Base-by-base conservation (phyloP, 2,888 invertebrate species). In the Amblyjoppa fuscipennis region DNA sequence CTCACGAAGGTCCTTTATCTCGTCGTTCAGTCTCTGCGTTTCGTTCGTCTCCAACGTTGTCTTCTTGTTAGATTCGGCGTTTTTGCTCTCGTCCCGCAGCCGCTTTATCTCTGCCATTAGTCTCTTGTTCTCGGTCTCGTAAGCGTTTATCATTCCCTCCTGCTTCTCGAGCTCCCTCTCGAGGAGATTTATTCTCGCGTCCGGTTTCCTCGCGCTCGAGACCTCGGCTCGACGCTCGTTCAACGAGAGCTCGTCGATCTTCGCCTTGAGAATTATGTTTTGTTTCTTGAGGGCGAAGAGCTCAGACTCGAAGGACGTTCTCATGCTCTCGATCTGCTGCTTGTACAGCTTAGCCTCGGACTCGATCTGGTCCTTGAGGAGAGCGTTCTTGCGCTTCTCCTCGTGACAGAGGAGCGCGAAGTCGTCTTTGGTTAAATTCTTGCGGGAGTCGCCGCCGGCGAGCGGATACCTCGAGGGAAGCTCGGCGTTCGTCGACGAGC, bases 111-210 rank as follows among this genome's bases (percentile, higher is more conserved):
- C 93, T 25, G 89, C 87, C 49, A 93, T 88, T n/a, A 94, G 76
- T 73, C 92, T 92, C 75, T 93, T 94, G 74, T 94, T 94, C 64
- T 94, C 94, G 0, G 85, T 89, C 71, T 94, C 94, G 59, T 94
- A 94, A 66, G 93, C 90, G 9, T 89, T 90, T 61, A 93, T 92
- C 25, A 94, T 49, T n/a, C 88, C 91, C 64, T 93, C 94, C 71
- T 93, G 93, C 13, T 93, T 92, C 70, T 93, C 92, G 28, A 94
- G 13, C 80, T 94, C 93, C 45, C 89, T 91, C 76, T 93, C 93
- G 70, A 93, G 49, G 11, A 91, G 73, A 6, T 87, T 34, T 0
- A 91, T 81, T 64, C 91, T 91, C 0, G 90, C 91, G 34, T 91
- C 91, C 16, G 89, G 89, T n/a, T 87, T 90, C 20, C 69, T 81